Evolutionary conservation across 2,888 invertebrate species (phyloP).

Genomic region (Caprella mutica): DNA sequence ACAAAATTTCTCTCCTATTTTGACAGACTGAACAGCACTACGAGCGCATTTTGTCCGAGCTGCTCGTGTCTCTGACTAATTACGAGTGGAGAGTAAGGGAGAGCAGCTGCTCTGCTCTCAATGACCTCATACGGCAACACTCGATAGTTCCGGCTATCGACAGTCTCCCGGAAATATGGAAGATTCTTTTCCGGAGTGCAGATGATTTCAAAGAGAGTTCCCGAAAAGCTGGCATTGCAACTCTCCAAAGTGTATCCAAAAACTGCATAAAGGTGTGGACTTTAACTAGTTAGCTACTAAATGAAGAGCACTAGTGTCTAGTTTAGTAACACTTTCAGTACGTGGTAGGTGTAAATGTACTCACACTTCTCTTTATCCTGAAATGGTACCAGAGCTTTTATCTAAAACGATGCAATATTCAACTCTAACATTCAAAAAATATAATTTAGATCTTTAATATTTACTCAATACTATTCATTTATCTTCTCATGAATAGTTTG

Average conservation of each 20-base stretch:
- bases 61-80: constrained; percentile 67
- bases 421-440: too few species aligned
- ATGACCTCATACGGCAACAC: constrained; percentile 54
- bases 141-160: constrained; percentile 34
- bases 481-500: not conserved
- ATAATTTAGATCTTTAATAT: too few species aligned
- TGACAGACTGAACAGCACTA: constrained; percentile 65
- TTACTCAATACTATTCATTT: not conserved
- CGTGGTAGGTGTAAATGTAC: too few species aligned
- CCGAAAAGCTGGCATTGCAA: constrained; percentile 58
- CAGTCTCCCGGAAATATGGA: constrained; percentile 56
- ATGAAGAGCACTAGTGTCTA: too few species aligned
- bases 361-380: too few species aligned
- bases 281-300: not conserved
- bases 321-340: too few species aligned
- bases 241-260: constrained; percentile 57
- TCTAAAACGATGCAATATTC: too few species aligned
- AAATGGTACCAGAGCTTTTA: too few species aligned
- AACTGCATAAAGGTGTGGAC: constrained; percentile 46
- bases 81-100: constrained; percentile 78
- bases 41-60: constrained; percentile 65
- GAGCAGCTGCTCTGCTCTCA: constrained; percentile 76
- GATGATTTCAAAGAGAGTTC: constrained; percentile 90
- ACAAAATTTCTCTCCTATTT: too few species aligned
- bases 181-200: constrained; percentile 74